These are phyloP conservation scores for Catagonus wagneri DNA, from an alignment of 2,113 vertebrate species.

Conservation along the genomic window DNA sequence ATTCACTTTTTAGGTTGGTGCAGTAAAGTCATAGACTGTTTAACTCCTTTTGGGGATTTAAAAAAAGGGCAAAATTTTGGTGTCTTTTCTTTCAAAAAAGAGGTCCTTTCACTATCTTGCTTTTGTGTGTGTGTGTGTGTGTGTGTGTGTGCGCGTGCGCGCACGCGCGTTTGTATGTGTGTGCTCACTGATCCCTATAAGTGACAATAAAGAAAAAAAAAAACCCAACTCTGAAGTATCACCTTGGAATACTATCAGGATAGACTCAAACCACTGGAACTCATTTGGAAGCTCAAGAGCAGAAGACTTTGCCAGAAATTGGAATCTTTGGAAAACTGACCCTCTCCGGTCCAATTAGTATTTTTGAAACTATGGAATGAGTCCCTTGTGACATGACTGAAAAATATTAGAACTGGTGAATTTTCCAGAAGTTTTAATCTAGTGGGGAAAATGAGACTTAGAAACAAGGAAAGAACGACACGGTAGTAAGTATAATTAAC, in stretches of 20 bases:
- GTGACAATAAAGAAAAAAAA: neutral
- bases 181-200: neutral
- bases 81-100: conserved; percentile 15
- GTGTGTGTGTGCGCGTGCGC: too few relatives aligned
- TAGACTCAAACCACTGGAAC: neutral
- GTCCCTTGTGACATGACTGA: neutral
- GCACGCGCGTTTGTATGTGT: too few relatives aligned
- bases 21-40: conserved; percentile 38
- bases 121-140: neutral
- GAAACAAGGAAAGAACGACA: conserved; percentile 9
- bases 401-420: conserved; percentile 14
- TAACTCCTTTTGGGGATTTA: neutral
- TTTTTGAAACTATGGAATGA: neutral
- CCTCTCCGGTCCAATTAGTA: neutral
- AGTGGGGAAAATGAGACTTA: conserved; percentile 53
- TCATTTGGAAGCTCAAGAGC: neutral
- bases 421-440: conserved; percentile 21
- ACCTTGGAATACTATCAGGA: neutral
- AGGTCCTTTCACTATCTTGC: neutral
- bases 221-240: neutral
- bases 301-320: neutral
- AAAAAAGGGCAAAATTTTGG: neutral
- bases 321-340: neutral
- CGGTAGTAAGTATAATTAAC: conserved; percentile 47
- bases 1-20: conserved; percentile 56